These are phyloP conservation scores for Passerina amoena DNA, from an alignment of 2,113 vertebrate species.

Conservation along the genomic window DNA sequence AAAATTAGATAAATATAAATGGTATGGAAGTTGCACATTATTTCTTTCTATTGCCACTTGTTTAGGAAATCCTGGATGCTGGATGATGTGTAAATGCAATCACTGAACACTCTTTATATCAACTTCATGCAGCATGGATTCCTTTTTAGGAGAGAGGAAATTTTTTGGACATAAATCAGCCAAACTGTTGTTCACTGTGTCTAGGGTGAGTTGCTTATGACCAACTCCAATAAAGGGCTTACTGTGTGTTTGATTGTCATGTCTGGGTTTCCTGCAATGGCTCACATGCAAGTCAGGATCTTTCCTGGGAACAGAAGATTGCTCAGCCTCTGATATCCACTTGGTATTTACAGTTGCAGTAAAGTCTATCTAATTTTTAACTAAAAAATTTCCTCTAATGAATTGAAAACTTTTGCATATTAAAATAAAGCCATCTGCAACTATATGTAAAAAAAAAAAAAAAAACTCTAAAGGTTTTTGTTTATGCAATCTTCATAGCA, in stretches of 20 bases:
- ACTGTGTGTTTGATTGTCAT: background rate
- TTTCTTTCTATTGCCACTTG: background rate
- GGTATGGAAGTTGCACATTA: accelerated
- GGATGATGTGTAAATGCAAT: background rate
- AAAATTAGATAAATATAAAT: background rate
- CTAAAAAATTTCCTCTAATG: background rate
- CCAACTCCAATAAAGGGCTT: background rate
- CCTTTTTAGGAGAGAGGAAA: background rate
- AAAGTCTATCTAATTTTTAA: background rate
- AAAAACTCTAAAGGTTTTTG: accelerated
- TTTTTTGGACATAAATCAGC: background rate
- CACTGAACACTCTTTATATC: background rate
- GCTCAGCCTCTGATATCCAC: background rate
- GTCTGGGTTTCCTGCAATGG: background rate
- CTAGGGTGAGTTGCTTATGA: background rate
- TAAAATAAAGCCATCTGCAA: background rate
- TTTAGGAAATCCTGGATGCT: background rate
- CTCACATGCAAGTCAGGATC: background rate
- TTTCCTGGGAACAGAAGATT: background rate
- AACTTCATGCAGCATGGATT: background rate
- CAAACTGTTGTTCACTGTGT: background rate
- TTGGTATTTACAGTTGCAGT: background rate
- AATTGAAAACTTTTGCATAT: background rate
- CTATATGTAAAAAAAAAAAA: too few relatives aligned
- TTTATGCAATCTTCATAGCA: background rate